phyloP scores from a whole-genome alignment of 92 coral and sea anemone genomes.

The Virgularia gustaviana region DNA sequence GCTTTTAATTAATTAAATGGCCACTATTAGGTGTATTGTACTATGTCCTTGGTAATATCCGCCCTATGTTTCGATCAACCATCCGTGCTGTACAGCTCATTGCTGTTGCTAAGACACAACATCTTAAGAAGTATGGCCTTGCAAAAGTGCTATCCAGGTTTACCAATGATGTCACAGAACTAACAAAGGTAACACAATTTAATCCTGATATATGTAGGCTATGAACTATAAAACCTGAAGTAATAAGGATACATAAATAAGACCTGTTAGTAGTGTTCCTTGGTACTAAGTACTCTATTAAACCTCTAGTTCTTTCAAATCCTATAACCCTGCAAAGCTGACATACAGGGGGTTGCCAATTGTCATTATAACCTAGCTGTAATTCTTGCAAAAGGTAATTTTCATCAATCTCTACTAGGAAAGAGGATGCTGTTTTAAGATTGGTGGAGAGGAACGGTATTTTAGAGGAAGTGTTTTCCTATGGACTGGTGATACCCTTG shows the following conservation, averaged over 20 bases:
- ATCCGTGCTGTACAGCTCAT: background rate
- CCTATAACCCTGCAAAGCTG: no score
- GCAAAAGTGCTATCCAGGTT: constrained; percentile 7
- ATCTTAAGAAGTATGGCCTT: constrained; percentile 26
- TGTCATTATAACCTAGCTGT: no score
- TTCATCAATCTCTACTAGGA: no score
- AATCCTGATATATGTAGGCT: no score
- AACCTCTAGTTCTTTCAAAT: no score
- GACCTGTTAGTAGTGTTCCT: no score
- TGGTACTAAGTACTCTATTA: no score
- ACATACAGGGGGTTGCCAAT: no score
- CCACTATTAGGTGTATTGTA: constrained; percentile 16
- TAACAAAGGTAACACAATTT: constrained; percentile 28
- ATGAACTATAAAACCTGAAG: no score
- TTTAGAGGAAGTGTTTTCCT: constrained; percentile 32
- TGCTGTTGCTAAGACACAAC: constrained; percentile 22
- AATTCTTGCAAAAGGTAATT: no score
- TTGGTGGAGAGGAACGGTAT: constrained; percentile 17
- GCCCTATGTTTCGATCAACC: background rate
- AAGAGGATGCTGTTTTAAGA: constrained; percentile 16
- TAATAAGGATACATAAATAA: no score
- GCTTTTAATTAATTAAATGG: no score
- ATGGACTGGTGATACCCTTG: constrained; percentile 46
- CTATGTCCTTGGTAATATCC: background rate
- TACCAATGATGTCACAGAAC: constrained; percentile 18